phyloP scores from a whole-genome alignment of 2,797 vertebrate genomes.

The Steatocranus sp. region DNA sequence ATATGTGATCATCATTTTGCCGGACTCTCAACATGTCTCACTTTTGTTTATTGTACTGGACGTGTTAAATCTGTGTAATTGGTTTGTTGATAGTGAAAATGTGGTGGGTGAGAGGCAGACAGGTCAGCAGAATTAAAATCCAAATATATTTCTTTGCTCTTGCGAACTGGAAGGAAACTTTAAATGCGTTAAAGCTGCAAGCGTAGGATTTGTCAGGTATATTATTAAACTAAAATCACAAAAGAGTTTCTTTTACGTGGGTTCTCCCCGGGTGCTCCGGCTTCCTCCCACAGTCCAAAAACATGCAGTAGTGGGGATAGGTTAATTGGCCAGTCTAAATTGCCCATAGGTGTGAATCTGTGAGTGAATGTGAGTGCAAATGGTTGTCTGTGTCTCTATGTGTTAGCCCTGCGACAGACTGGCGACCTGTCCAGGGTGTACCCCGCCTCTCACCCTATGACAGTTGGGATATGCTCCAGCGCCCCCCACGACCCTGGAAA shows the following conservation, averaged over 20 bases:
- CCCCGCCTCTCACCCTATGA: background rate
- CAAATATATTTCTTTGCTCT: background rate
- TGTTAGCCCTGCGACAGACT: background rate
- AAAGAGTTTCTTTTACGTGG: background rate
- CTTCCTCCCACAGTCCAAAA: background rate
- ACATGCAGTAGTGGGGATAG: background rate
- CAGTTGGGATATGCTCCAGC: background rate
- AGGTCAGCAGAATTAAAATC: background rate
- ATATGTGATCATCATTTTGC: background rate
- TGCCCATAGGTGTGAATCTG: background rate
- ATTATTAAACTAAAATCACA: background rate
- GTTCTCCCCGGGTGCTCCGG: background rate
- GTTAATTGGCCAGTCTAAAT: background rate
- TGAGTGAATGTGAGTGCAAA: background rate
- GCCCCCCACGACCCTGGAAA: background rate
- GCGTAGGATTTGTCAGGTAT: background rate
- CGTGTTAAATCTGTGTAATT: background rate
- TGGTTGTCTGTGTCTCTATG: background rate
- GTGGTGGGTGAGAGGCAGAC: background rate
- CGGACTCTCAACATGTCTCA: background rate
- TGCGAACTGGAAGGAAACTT: slow-evolving; percentile 1
- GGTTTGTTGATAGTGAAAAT: background rate
- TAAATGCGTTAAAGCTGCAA: background rate
- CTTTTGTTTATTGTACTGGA: slow-evolving; percentile 19
- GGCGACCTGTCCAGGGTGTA: background rate